A percentile compares a stretch with the other conserved stretches of the same genome.
phyloP scores from a whole-genome alignment of 2,113 vertebrate species.

The Podocnemis expansa region DNA sequence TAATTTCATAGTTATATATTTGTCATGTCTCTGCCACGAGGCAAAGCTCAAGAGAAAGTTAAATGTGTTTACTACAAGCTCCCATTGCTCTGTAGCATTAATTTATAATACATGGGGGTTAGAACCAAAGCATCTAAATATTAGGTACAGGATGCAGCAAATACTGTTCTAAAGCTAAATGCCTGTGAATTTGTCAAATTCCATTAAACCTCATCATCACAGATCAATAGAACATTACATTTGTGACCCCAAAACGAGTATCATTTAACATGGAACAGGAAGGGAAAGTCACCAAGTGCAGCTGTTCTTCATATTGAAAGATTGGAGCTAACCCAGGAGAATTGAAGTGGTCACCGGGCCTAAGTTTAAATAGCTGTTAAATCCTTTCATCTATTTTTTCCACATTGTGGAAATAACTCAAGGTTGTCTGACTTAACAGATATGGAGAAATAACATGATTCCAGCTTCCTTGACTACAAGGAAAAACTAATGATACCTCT shows the following conservation, averaged over 20 bases:
- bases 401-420: slow-evolving; percentile 10
- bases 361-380: slow-evolving; percentile 1
- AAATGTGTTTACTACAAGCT: neutral
- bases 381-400: slow-evolving; percentile 26
- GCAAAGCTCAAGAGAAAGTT: neutral
- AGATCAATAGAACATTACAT: neutral
- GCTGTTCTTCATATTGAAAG: neutral
- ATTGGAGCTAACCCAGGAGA: neutral
- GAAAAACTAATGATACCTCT: slow-evolving; percentile 36
- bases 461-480: slow-evolving; percentile 48
- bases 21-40: neutral
- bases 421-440: neutral
- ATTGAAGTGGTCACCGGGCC: neutral
- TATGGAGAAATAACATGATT: slow-evolving; percentile 13
- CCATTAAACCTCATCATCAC: neutral
- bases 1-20: neutral
- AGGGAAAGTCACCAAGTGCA: neutral
- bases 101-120: neutral
- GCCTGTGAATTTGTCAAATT: neutral
- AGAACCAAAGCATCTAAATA: neutral
- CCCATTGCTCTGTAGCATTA: neutral
- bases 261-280: neutral
- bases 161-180: neutral
- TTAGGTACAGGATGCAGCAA: neutral
- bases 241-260: neutral